Conservation (phyloP, 2,888 invertebrate species). For the Hylaea fasciaria region DNA sequence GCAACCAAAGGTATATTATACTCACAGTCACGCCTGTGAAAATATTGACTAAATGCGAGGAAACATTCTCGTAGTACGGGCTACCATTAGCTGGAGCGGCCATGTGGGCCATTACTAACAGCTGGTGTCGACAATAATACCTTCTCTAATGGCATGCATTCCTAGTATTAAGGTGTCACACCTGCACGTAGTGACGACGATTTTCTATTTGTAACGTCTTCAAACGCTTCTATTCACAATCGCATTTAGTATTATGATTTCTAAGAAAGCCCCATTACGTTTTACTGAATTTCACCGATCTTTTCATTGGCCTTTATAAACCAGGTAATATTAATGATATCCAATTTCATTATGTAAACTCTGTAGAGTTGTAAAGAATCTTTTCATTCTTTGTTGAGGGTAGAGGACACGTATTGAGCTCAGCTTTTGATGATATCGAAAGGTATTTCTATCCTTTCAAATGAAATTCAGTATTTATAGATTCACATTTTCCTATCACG, state of each 20-base stretch:
- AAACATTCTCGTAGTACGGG: conserved; percentile 6
- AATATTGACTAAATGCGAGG: conserved; percentile 28
- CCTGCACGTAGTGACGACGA: conserved; percentile 23
- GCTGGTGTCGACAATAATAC: conserved; percentile 38
- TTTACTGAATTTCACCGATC: neutral
- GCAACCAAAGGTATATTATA: conserved; percentile 11
- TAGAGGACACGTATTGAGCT: too few relatives aligned
- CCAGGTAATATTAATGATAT: too few relatives aligned
- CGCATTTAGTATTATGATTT: too few relatives aligned
- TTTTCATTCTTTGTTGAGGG: too few relatives aligned
- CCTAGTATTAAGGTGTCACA: conserved; percentile 15
- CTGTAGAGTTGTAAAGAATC: too few relatives aligned
- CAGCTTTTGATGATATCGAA: too few relatives aligned
- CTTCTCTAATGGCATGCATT: conserved; percentile 40
- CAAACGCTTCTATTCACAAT: conserved; percentile 3
- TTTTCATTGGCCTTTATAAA: too few relatives aligned
- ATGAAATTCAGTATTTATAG: too few relatives aligned
- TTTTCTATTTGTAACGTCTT: conserved; percentile 18
- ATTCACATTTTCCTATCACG: too few relatives aligned
- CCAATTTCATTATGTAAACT: too few relatives aligned
- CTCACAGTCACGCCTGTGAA: conserved; percentile 1
- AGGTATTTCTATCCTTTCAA: too few relatives aligned
- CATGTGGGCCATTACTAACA: conserved; percentile 39
- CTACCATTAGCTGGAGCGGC: conserved; percentile 34
- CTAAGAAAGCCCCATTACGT: neutral